Conservation (phyloP, 2,888 invertebrate genomes). For the Rhagonycha fulva region DNA sequence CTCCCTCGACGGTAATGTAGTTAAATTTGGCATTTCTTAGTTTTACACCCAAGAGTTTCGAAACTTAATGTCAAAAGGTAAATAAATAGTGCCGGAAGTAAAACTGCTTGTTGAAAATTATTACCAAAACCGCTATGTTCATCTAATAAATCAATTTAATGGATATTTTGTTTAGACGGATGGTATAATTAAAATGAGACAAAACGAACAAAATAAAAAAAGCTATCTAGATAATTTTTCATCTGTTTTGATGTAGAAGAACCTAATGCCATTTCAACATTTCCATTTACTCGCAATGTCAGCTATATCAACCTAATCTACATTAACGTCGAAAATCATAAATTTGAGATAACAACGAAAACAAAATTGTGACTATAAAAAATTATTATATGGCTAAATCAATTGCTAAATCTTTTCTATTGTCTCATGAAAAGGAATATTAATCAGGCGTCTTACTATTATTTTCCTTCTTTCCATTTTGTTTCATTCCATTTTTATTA, state of each 20-base stretch:
- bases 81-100: background rate
- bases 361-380: background rate
- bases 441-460: background rate
- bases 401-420: background rate
- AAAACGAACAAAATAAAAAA: background rate
- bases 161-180: background rate
- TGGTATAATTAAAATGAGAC: background rate
- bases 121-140: background rate
- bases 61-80: background rate
- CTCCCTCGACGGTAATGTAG: background rate
- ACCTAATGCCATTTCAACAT: background rate
- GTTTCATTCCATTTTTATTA: background rate
- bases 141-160: background rate
- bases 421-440: background rate
- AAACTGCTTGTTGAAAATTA: background rate
- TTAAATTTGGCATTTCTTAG: background rate
- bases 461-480: background rate
- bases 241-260: background rate
- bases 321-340: background rate
- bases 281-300: background rate
- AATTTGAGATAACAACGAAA: background rate
- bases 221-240: background rate
- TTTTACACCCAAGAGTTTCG: background rate
- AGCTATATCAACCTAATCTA: conserved; percentile 1
- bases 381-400: background rate